Conservation (phyloP, 2,888 invertebrate genomes). For the Incurvaria masculella region DNA sequence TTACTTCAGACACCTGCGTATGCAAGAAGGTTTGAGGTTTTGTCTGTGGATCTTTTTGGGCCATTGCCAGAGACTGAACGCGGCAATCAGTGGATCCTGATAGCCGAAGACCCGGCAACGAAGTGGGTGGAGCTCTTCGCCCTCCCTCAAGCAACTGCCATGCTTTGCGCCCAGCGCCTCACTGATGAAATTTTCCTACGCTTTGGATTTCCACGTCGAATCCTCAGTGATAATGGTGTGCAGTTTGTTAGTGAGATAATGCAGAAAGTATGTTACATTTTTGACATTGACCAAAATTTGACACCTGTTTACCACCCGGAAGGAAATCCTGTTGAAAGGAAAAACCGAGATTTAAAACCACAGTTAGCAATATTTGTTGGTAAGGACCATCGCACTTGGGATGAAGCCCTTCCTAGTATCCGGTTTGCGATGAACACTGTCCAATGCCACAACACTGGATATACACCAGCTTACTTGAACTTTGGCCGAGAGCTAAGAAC, state of each 20-base stretch:
- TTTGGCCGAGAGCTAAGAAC: slow-evolving; percentile 15
- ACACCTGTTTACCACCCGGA: no score
- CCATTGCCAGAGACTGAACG: no score
- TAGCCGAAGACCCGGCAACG: slow-evolving; percentile 14
- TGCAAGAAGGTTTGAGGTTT: slow-evolving; percentile 20
- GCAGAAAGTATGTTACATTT: slow-evolving; percentile 15
- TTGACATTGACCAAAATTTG: no score
- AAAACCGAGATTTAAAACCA: slow-evolving; percentile 21
- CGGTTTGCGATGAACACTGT: slow-evolving; percentile 15
- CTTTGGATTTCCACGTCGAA: slow-evolving; percentile 19
- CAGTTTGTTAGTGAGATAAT: slow-evolving; percentile 21
- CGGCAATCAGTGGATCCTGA: no score
- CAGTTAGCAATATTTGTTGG: slow-evolving; percentile 15
- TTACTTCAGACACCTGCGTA: slow-evolving; percentile 20
- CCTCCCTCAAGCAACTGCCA: slow-evolving; percentile 20
- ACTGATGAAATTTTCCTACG: slow-evolving; percentile 22
- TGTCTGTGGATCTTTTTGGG: slow-evolving; percentile 12
- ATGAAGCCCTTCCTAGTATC: slow-evolving; percentile 8
- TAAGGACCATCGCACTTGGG: slow-evolving; percentile 12
- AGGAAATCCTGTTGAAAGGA: slow-evolving; percentile 22
- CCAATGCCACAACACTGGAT: slow-evolving; percentile 6
- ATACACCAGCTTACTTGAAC: slow-evolving; percentile 12
- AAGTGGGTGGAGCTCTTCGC: slow-evolving; percentile 26
- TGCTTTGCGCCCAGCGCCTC: slow-evolving; percentile 19
- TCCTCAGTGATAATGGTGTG: slow-evolving; percentile 21